Conservation (phyloP, 1,140 invertebrate species). For the Drosophila kohkoa region DNA sequence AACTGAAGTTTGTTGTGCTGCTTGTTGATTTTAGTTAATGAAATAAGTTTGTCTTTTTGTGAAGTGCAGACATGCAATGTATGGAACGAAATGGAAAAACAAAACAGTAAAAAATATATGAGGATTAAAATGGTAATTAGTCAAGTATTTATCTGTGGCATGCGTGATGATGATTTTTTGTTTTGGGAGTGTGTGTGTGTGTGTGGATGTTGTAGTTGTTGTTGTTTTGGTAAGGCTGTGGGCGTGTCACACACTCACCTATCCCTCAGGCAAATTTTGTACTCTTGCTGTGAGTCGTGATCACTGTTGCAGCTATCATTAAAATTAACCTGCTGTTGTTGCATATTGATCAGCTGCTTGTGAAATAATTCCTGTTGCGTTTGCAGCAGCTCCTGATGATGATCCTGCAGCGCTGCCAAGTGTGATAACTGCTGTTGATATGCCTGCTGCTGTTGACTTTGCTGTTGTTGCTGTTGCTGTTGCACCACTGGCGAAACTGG, state of each 20-base stretch:
- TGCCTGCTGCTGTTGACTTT: constrained; percentile 33
- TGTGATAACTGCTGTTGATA: constrained; percentile 71
- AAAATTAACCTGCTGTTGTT: constrained; percentile 63
- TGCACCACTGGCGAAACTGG: constrained; percentile 52
- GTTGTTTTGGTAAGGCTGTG: constrained; percentile 10
- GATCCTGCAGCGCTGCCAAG: constrained; percentile 70
- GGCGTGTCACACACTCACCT: constrained; percentile 72
- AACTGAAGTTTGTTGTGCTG: not conserved
- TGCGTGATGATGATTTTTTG: not conserved
- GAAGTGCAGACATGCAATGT: constrained; percentile 61
- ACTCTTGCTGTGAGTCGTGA: constrained; percentile 76
- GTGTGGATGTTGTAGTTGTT: constrained; percentile 1
- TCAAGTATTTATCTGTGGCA: constrained; percentile 2
- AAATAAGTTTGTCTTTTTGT: constrained; percentile 63
- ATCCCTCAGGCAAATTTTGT: constrained; percentile 82
- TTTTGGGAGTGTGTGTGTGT: not conserved
- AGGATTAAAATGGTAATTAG: constrained; percentile 29
- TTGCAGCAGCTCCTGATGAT: constrained; percentile 69
- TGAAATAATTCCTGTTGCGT: constrained; percentile 70
- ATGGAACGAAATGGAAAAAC: constrained; percentile 14
- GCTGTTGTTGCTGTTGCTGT: constrained; percentile 42
- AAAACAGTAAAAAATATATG: constrained; percentile 4
- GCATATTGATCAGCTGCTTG: constrained; percentile 69
- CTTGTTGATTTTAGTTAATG: constrained; percentile 67
- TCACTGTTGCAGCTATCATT: constrained; percentile 67